Percentiles rank a stretch among this genome's conserved stretches.
phyloP scores from a whole-genome alignment of 2,113 vertebrate genomes.

The Pimephales promelas region DNA sequence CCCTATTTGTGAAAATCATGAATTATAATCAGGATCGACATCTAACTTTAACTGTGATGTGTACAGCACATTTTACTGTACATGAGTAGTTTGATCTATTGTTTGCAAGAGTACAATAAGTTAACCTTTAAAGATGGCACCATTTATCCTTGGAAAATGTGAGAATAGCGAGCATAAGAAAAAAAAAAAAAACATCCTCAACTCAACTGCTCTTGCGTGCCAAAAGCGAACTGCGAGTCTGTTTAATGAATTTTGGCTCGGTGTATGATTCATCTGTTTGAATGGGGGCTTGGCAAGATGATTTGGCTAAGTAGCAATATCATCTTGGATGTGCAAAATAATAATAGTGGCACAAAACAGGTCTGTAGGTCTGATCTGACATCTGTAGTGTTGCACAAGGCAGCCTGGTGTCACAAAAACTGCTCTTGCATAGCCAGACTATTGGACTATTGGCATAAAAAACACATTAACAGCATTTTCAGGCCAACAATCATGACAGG shows the following conservation, averaged over 20 bases:
- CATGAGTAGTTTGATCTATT: neutral
- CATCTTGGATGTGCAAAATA: constrained; percentile 10
- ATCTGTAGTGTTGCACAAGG: constrained; percentile 1
- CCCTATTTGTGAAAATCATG: neutral
- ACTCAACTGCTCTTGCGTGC: neutral
- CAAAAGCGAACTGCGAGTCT: constrained; percentile 18
- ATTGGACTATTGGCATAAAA: neutral
- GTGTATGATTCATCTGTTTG: constrained; percentile 26
- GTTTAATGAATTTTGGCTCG: constrained; percentile 25
- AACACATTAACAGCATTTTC: neutral
- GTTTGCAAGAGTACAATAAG: constrained; percentile 12
- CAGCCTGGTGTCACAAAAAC: constrained; percentile 1
- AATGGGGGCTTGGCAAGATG: constrained; percentile 8
- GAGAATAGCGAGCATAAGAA: neutral
- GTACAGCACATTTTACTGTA: neutral
- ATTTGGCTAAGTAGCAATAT: neutral
- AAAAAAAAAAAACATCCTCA: neutral
- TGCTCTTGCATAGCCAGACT: neutral
- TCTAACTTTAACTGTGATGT: constrained; percentile 1
- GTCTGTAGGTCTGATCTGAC: neutral
- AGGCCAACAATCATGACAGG: neutral
- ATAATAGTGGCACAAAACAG: neutral
- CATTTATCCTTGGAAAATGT: neutral
- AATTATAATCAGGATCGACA: neutral
- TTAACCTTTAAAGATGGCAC: neutral